A percentile compares a stretch with the other conserved stretches of the same genome.
Evolutionary conservation across 2,888 invertebrate species (phyloP).

Genomic region (Carcina quercana): DNA sequence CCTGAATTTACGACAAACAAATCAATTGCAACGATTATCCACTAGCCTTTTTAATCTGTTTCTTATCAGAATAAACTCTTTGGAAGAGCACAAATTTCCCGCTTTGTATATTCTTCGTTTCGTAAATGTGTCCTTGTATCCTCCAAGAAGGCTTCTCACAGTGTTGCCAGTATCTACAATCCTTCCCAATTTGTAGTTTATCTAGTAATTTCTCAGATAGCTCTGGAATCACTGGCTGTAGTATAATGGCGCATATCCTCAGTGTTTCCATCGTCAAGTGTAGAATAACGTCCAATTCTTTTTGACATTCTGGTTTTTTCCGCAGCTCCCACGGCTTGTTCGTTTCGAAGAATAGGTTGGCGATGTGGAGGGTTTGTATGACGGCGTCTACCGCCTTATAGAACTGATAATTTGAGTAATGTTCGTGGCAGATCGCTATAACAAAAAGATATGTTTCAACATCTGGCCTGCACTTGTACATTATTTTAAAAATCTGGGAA

Average conservation of each 20-base stretch:
- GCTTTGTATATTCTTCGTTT: conserved; percentile 49
- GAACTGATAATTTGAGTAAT: conserved; percentile 85
- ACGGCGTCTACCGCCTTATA: conserved; percentile 88
- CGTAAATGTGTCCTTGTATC: conserved; percentile 46
- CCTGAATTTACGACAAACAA: too few species aligned
- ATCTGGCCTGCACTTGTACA: too few species aligned
- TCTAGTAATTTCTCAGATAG: conserved; percentile 80
- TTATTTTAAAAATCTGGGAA: too few species aligned
- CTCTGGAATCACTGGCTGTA: conserved; percentile 91
- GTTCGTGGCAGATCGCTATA: conserved; percentile 76
- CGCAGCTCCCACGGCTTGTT: conserved; percentile 92
- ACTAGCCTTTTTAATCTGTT: conserved; percentile 38
- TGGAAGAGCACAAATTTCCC: conserved; percentile 63
- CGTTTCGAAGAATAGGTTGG: conserved; percentile 91
- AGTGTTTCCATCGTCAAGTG: conserved; percentile 90
- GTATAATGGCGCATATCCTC: conserved; percentile 80
- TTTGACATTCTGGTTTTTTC: conserved; percentile 71
- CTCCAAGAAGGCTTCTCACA: conserved; percentile 55
- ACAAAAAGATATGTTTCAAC: too few species aligned
- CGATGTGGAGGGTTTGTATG: conserved; percentile 81
- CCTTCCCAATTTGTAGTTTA: conserved; percentile 70
- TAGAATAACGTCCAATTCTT: conserved; percentile 81
- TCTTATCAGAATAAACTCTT: conserved; percentile 51
- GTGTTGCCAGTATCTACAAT: conserved; percentile 47
- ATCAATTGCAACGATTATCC: too few species aligned